Evolutionary conservation across 2,888 invertebrate genomes (phyloP).

Genomic region (Eledona agricola): DNA sequence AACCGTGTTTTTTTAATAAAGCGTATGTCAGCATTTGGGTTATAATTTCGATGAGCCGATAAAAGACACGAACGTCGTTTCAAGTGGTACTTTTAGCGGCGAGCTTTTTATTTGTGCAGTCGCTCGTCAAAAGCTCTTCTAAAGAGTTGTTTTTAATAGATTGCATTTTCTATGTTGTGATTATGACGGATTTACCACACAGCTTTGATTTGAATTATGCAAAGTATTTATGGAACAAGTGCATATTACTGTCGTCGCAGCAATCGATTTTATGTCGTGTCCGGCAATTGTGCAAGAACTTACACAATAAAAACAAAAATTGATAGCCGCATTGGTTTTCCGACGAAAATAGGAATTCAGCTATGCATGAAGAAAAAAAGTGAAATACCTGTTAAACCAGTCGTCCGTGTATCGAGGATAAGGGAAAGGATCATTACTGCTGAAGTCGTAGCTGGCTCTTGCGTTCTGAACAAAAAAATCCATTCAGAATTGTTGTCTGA

Average conservation of each 20-base stretch:
- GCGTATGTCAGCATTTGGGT: too few species aligned
- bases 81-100: too few species aligned
- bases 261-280: conserved; percentile 14
- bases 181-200: too few species aligned
- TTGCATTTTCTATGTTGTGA: too few species aligned
- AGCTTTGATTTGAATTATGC: neutral
- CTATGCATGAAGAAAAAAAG: too few species aligned
- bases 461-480: conserved; percentile 81
- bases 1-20: too few species aligned
- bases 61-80: too few species aligned
- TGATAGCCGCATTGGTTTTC: conserved; percentile 1
- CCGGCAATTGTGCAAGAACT: conserved; percentile 8
- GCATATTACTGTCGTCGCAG: conserved; percentile 10
- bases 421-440: conserved; percentile 98
- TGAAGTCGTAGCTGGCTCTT: conserved; percentile 98
- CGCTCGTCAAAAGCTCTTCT: too few species aligned
- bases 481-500: neutral
- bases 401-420: conserved; percentile 99
- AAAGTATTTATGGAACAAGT: conserved; percentile 4
- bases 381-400: conserved; percentile 97
- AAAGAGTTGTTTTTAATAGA: too few species aligned
- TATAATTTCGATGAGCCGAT: too few species aligned
- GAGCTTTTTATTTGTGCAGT: too few species aligned
- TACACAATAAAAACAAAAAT: conserved; percentile 6
- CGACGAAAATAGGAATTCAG: conserved; percentile 47